These are phyloP conservation scores for Petrocephalus sullivani DNA, from an alignment of 2,797 vertebrate species.

Conservation along the genomic window DNA sequence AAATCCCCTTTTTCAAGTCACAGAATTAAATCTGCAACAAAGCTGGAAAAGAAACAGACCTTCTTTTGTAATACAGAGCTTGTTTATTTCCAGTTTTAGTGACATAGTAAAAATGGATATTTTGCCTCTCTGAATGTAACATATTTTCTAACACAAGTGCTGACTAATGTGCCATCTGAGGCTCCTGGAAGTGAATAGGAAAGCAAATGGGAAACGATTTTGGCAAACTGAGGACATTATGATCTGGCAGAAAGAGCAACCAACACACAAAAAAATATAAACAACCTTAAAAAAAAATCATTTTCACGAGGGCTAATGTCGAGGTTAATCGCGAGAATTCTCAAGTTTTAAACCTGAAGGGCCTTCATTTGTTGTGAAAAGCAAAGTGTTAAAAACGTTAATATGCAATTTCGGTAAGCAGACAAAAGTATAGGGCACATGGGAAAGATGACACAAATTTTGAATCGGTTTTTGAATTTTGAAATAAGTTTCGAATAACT, in stretches of 20 bases:
- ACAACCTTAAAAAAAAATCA: not conserved
- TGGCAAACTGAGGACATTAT: not conserved
- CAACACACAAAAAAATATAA: not conserved
- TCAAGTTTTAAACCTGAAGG: not conserved
- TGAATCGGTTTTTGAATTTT: not conserved
- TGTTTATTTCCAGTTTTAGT: not conserved
- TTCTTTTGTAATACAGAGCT: not conserved
- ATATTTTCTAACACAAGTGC: not conserved
- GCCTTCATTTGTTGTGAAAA: not conserved
- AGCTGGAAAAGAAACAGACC: not conserved
- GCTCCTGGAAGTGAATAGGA: not conserved
- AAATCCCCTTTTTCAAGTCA: not conserved
- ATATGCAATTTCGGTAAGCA: not conserved
- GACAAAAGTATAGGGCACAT: not conserved
- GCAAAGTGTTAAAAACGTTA: not conserved
- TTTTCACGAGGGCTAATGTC: not conserved
- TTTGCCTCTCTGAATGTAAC: not conserved
- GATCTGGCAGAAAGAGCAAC: not conserved
- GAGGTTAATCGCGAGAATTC: not conserved
- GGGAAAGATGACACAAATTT: not conserved
- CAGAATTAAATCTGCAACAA: not conserved
- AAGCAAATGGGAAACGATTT: not conserved
- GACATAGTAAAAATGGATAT: not conserved
- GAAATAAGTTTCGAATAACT: not conserved
- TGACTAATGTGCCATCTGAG: not conserved